phyloP scores from a whole-genome alignment of 2,888 invertebrate species.

The Pollenia labialis region DNA sequence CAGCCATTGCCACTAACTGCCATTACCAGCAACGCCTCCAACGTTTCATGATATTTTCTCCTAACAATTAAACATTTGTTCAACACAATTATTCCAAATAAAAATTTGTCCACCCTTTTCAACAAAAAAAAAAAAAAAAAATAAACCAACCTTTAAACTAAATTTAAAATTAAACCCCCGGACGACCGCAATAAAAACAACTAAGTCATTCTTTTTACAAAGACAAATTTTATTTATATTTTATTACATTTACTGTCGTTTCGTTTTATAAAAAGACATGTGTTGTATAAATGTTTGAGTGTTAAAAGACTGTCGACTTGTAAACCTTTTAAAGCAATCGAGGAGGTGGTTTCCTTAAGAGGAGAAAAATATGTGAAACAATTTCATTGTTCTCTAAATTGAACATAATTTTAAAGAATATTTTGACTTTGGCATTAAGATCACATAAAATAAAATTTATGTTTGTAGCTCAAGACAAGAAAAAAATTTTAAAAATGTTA shows the following conservation, averaged over 20 bases:
- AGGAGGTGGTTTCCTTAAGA: conserved; percentile 6
- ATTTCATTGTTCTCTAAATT: conserved; percentile 51
- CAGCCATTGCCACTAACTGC: conserved; percentile 47
- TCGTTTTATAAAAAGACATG: not conserved
- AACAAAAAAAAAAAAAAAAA: conserved; percentile 5
- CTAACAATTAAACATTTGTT: not conserved
- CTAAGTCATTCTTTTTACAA: not conserved
- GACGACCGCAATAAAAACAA: not conserved
- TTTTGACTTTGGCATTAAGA: conserved; percentile 37
- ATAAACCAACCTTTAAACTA: conserved; percentile 7
- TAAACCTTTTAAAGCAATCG: conserved; percentile 38
- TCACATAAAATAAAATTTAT: conserved; percentile 55
- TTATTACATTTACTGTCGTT: not conserved
- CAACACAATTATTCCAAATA: conserved; percentile 1
- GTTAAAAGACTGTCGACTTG: not conserved
- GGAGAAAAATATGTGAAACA: conserved; percentile 34
- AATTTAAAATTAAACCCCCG: conserved; percentile 54
- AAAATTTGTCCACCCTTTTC: conserved; percentile 46
- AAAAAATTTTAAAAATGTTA: conserved; percentile 18
- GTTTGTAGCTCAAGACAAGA: conserved; percentile 7
- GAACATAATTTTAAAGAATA: conserved; percentile 30
- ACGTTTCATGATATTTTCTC: not conserved
- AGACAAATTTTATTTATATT: conserved; percentile 49
- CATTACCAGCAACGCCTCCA: conserved; percentile 46
- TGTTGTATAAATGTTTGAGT: not conserved